Evolutionary conservation across 2,888 invertebrate genomes (phyloP).

Genomic region (Coelopa pilipes): DNA sequence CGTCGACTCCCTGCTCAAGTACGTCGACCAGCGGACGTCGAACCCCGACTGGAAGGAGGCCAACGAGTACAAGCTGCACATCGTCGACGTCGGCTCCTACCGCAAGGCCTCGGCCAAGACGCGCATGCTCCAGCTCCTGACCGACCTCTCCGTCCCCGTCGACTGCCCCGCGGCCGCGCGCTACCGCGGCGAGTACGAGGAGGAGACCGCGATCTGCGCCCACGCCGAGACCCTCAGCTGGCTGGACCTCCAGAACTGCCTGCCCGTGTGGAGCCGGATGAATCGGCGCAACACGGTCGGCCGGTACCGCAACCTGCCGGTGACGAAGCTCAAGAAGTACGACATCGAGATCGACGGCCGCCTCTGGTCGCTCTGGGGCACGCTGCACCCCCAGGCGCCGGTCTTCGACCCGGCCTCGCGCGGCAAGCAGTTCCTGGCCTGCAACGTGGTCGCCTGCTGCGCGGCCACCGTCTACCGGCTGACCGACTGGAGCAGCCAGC

Average conservation of each 20-base stretch:
- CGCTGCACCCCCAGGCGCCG: slow-evolving; percentile 72
- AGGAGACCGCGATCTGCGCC: slow-evolving; percentile 57
- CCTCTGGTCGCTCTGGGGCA: slow-evolving; percentile 76
- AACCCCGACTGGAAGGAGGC: slow-evolving; percentile 55
- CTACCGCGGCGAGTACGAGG: slow-evolving; percentile 47
- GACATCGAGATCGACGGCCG: slow-evolving; percentile 76
- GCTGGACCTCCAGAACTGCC: slow-evolving; percentile 59
- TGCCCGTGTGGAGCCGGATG: slow-evolving; percentile 63
- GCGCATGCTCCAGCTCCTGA: slow-evolving; percentile 56
- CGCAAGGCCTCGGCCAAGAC: slow-evolving; percentile 58
- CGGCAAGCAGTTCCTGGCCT: slow-evolving; percentile 74
- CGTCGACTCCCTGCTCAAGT: slow-evolving; percentile 53
- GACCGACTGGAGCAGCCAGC: slow-evolving; percentile 73
- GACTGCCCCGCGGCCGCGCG: slow-evolving; percentile 48
- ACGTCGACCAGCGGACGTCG: slow-evolving; percentile 54
- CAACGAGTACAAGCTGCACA: slow-evolving; percentile 54
- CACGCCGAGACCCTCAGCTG: slow-evolving; percentile 61
- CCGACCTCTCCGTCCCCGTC: slow-evolving; percentile 54
- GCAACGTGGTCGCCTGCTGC: slow-evolving; percentile 71
- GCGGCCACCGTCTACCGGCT: slow-evolving; percentile 72
- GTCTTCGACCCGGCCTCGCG: slow-evolving; percentile 70
- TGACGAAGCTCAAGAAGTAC: slow-evolving; percentile 70
- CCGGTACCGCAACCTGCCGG: slow-evolving; percentile 54
- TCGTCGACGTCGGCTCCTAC: slow-evolving; percentile 57
- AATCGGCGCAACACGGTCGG: slow-evolving; percentile 58